Conservation (phyloP, 2,888 invertebrate genomes). For the Papilio demoleus region DNA sequence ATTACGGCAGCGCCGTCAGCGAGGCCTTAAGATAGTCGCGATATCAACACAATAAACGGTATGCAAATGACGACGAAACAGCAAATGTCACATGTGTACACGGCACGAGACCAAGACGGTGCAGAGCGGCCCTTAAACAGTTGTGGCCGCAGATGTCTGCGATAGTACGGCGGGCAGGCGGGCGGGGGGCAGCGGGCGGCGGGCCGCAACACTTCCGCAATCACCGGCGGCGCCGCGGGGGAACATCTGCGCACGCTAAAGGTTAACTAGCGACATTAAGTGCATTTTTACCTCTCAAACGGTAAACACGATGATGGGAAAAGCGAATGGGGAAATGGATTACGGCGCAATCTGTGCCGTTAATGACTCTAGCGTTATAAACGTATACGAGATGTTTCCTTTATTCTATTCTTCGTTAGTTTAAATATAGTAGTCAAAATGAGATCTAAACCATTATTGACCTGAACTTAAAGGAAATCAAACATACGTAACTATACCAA, state of each 20-base stretch:
- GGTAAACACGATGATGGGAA: conserved; percentile 55
- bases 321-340: conserved; percentile 54
- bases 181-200: conserved; percentile 36
- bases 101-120: conserved; percentile 49
- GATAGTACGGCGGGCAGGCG: conserved; percentile 47
- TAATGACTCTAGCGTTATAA: conserved; percentile 47
- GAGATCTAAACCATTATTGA: too few species aligned
- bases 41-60: conserved; percentile 36
- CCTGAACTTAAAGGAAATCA: neutral
- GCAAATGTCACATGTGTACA: conserved; percentile 31
- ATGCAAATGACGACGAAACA: conserved; percentile 34
- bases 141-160: conserved; percentile 46
- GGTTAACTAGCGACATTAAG: conserved; percentile 73
- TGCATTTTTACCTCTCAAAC: conserved; percentile 61
- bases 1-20: conserved; percentile 19
- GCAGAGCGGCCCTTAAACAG: conserved; percentile 43
- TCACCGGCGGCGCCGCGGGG: conserved; percentile 60
- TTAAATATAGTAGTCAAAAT: neutral
- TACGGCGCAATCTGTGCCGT: conserved; percentile 43
- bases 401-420: neutral
- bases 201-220: conserved; percentile 65
- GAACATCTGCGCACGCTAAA: conserved; percentile 67
- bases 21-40: conserved; percentile 37
- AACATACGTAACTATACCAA: neutral
- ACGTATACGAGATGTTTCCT: neutral